Percentiles rank a stretch among this genome's conserved stretches.
Evolutionary conservation across 2,797 vertebrate species (phyloP).

Genomic region (Phoebastria nigripes): DNA sequence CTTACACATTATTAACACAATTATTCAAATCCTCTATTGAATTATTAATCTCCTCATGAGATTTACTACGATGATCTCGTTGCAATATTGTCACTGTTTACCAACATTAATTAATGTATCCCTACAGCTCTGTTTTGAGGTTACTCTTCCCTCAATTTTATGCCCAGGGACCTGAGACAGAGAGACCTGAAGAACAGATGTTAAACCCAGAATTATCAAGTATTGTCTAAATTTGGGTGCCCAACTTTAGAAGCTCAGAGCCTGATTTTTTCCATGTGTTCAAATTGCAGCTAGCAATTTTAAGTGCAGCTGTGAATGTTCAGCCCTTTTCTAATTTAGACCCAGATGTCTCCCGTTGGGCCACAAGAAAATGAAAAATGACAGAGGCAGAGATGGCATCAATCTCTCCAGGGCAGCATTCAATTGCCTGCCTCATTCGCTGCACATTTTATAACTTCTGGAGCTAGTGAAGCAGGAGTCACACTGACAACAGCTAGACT

Average conservation of each 20-base stretch:
- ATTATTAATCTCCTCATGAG: not conserved
- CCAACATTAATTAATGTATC: not conserved
- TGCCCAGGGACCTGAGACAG: not conserved
- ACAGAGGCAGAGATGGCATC: conserved; percentile 2
- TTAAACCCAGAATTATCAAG: not conserved
- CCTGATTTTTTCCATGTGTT: not conserved
- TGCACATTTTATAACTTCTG: not conserved
- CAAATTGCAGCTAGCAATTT: not conserved
- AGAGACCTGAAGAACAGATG: not conserved
- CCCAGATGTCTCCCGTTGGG: not conserved
- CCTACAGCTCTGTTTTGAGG: not conserved
- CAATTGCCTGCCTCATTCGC: not conserved
- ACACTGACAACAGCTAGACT: not conserved
- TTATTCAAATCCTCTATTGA: not conserved
- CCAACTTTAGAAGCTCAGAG: not conserved
- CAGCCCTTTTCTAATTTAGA: conserved; percentile 25
- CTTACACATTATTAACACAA: not conserved
- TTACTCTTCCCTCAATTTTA: not conserved
- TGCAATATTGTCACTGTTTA: not conserved
- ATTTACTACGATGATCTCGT: not conserved
- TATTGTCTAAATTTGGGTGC: not conserved
- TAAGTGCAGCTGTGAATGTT: conserved; percentile 29
- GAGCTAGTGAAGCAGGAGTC: not conserved
- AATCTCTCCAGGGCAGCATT: conserved; percentile 9
- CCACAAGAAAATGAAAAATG: conserved; percentile 24